Conservation (phyloP, 2,797 vertebrate species). For the Enteromius argenteus region DNA sequence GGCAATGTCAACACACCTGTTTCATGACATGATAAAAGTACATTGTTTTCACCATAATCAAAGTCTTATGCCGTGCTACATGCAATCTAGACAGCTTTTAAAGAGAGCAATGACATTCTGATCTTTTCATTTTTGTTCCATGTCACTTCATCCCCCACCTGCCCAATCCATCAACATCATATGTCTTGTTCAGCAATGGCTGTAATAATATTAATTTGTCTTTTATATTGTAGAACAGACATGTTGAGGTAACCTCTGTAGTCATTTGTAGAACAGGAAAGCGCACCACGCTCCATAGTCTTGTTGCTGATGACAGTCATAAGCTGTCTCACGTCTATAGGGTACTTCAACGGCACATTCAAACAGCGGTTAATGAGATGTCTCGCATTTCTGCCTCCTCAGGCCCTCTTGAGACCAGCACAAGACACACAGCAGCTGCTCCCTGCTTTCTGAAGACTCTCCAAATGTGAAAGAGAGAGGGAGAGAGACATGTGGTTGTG, state of each 20-base stretch:
- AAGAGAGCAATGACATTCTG: neutral
- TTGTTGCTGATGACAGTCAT: constrained; percentile 26
- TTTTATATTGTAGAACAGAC: neutral
- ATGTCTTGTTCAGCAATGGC: neutral
- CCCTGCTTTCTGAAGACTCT: constrained; percentile 27
- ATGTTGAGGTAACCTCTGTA: neutral
- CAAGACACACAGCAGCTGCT: constrained; percentile 48
- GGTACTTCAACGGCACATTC: constrained; percentile 40
- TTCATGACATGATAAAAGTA: neutral
- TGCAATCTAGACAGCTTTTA: neutral
- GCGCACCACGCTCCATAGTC: neutral
- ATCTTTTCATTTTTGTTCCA: neutral
- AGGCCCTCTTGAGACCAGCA: constrained; percentile 44
- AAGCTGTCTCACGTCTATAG: constrained; percentile 17
- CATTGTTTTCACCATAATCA: neutral
- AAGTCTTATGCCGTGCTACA: neutral
- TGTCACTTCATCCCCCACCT: neutral
- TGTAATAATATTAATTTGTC: neutral
- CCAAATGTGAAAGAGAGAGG: neutral
- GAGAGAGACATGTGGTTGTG: neutral
- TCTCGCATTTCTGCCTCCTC: constrained; percentile 43
- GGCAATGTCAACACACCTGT: neutral
- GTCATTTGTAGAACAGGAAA: neutral
- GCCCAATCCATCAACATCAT: neutral
- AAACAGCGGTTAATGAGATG: constrained; percentile 56